phyloP scores from a whole-genome alignment of 1,140 invertebrate genomes.

The Caerostris extrusa region DNA sequence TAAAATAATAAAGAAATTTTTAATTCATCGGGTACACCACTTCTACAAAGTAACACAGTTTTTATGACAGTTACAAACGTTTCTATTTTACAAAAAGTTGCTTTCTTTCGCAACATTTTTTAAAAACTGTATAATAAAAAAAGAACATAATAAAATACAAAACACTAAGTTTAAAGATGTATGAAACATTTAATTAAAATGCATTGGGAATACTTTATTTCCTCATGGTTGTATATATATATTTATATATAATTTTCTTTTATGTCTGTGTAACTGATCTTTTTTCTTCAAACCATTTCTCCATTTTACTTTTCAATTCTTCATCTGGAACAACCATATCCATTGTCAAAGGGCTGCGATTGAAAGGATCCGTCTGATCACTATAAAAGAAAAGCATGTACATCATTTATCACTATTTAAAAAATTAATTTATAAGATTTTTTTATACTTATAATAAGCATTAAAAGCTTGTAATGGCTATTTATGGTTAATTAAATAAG shows the following conservation, averaged over 20 bases:
- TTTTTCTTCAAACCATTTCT: slow-evolving; percentile 87
- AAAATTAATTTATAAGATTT: too few relatives aligned
- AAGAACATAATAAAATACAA: slow-evolving; percentile 72
- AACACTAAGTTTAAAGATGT: slow-evolving; percentile 66
- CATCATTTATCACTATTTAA: too few relatives aligned
- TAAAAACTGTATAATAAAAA: slow-evolving; percentile 60
- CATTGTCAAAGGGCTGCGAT: slow-evolving; percentile 95
- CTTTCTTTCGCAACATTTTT: slow-evolving; percentile 39
- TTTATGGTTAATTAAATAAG: too few relatives aligned
- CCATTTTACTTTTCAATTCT: slow-evolving; percentile 90
- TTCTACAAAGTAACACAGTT: slow-evolving; percentile 31
- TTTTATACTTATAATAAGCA: too few relatives aligned
- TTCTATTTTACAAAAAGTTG: slow-evolving; percentile 59
- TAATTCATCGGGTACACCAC: neutral
- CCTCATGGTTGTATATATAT: neutral
- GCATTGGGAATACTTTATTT: slow-evolving; percentile 59
- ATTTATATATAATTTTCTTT: neutral
- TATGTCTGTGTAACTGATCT: slow-evolving; percentile 13
- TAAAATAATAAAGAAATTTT: neutral
- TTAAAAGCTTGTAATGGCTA: too few relatives aligned
- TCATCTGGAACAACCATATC: slow-evolving; percentile 92
- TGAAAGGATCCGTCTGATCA: slow-evolving; percentile 98
- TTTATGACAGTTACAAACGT: slow-evolving; percentile 6
- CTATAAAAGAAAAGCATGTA: slow-evolving; percentile 82
- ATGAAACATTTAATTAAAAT: slow-evolving; percentile 69